These are phyloP conservation scores for Doris montereyensis DNA, from an alignment of 2,888 invertebrate genomes.

Conservation along the genomic window DNA sequence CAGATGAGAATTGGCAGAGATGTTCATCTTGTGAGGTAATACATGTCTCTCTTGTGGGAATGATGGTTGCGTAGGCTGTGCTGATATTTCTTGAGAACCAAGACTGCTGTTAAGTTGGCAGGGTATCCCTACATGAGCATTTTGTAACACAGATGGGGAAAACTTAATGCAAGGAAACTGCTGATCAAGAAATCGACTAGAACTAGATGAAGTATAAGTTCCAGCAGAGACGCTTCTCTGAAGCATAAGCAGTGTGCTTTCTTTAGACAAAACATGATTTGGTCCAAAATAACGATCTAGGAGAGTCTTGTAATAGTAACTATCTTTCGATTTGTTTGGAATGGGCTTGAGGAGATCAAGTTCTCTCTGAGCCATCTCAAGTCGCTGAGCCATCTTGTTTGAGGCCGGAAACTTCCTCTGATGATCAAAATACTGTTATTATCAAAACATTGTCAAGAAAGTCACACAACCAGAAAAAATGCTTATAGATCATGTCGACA, in stretches of 20 bases:
- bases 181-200: constrained; percentile 16
- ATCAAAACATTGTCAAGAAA: too few relatives aligned
- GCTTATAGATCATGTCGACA: too few relatives aligned
- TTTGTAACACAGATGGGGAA: constrained; percentile 4
- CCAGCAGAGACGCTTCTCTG: constrained; percentile 29
- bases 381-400: constrained; percentile 36
- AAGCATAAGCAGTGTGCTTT: constrained; percentile 43
- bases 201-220: too few relatives aligned
- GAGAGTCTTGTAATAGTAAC: constrained; percentile 65
- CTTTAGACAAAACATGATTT: constrained; percentile 63
- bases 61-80: too few relatives aligned
- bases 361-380: constrained; percentile 36
- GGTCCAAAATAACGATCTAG: constrained; percentile 66
- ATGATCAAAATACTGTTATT: too few relatives aligned
- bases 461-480: too few relatives aligned
- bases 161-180: constrained; percentile 31
- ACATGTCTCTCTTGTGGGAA: too few relatives aligned
- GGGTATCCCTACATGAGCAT: background rate
- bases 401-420: background rate
- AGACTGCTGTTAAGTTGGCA: background rate
- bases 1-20: too few relatives aligned
- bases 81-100: constrained; percentile 22
- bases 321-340: constrained; percentile 62
- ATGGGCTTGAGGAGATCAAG: constrained; percentile 38
- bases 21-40: too few relatives aligned